Conservation (phyloP, 2,113 vertebrate genomes). For the Perca flavescens region DNA sequence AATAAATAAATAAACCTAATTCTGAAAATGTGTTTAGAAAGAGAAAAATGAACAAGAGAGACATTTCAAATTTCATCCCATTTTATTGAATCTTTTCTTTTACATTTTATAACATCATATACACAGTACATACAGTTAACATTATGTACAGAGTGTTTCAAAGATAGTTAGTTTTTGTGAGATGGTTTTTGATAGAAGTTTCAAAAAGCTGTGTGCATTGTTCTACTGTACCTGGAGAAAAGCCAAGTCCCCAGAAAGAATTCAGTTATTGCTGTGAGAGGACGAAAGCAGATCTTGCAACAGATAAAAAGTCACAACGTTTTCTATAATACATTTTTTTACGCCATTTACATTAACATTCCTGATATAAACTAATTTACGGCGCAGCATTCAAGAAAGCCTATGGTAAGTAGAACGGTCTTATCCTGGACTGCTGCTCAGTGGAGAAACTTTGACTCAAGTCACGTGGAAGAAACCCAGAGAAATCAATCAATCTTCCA, state of each 20-base stretch:
- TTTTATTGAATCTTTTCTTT: slow-evolving; percentile 64
- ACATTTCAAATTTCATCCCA: slow-evolving; percentile 12
- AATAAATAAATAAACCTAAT: neutral
- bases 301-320: slow-evolving; percentile 31
- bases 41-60: slow-evolving; percentile 40
- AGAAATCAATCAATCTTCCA: slow-evolving; percentile 80
- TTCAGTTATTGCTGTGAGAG: slow-evolving; percentile 57
- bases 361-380: slow-evolving; percentile 24
- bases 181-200: neutral
- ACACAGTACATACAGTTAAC: slow-evolving; percentile 14
- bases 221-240: slow-evolving; percentile 51
- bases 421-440: slow-evolving; percentile 53
- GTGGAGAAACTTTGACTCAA: slow-evolving; percentile 84
- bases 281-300: slow-evolving; percentile 39
- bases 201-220: slow-evolving; percentile 40
- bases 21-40: neutral
- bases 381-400: neutral
- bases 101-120: slow-evolving; percentile 21
- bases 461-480: slow-evolving; percentile 83
- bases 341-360: slow-evolving; percentile 23
- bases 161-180: neutral
- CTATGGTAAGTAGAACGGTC: neutral
- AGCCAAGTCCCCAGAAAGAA: slow-evolving; percentile 53
- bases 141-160: slow-evolving; percentile 19
- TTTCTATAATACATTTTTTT: slow-evolving; percentile 18